phyloP scores from a whole-genome alignment of 2,888 invertebrate species.

The Noctua janthe region DNA sequence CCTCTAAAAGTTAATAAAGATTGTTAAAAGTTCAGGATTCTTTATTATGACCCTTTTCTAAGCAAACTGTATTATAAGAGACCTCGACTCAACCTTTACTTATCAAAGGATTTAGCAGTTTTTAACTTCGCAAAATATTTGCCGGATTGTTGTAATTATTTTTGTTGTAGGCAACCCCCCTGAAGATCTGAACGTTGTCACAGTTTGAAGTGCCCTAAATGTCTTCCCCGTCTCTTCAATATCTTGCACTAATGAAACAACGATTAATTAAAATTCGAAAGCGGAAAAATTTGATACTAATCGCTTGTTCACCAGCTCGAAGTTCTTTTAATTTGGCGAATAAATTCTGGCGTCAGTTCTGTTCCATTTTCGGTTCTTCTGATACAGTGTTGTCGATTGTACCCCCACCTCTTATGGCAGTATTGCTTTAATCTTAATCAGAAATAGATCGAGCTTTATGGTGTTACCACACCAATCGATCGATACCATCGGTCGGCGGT shows the following conservation, averaged over 20 bases:
- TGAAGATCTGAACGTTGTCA: slow-evolving; percentile 13
- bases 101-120: slow-evolving; percentile 33
- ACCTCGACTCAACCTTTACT: slow-evolving; percentile 2
- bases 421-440: too few relatives aligned
- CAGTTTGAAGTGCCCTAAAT: slow-evolving; percentile 6
- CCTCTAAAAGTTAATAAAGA: background rate
- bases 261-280: slow-evolving; percentile 9
- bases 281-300: background rate
- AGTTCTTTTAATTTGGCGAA: background rate
- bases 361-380: background rate
- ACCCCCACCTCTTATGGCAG: too few relatives aligned
- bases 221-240: background rate
- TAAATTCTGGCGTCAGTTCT: background rate
- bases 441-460: too few relatives aligned
- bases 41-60: slow-evolving; percentile 13
- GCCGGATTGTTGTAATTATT: slow-evolving; percentile 33
- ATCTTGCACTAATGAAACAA: slow-evolving; percentile 27
- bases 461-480: too few relatives aligned
- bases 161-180: slow-evolving; percentile 11
- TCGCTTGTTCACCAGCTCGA: background rate
- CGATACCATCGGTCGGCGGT: too few relatives aligned
- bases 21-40: slow-evolving; percentile 26
- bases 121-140: slow-evolving; percentile 27
- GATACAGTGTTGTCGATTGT: background rate
- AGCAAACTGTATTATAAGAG: slow-evolving; percentile 29